Conservation (phyloP, 1,140 invertebrate species). For the Diachasmimorpha longicaudata region DNA sequence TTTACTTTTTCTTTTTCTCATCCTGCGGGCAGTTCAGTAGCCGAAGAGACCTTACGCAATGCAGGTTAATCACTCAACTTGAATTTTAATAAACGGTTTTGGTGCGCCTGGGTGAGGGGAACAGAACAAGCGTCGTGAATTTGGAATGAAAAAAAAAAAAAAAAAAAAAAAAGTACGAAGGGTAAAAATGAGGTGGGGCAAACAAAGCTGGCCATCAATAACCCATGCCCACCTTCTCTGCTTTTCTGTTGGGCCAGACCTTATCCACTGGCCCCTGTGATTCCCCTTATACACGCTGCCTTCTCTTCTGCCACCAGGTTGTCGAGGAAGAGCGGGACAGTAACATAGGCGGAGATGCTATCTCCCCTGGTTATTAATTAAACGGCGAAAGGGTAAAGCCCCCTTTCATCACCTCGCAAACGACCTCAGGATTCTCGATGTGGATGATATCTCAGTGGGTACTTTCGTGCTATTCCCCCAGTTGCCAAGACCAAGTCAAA, state of each 20-base stretch:
- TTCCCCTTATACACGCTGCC: not conserved
- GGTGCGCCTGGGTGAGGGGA: constrained; percentile 8
- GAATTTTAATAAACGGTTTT: constrained; percentile 61
- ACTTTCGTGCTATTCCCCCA: not conserved
- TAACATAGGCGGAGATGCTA: constrained; percentile 60
- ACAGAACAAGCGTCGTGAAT: not conserved
- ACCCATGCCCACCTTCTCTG: constrained; percentile 16
- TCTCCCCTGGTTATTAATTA: constrained; percentile 62
- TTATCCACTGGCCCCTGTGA: not conserved
- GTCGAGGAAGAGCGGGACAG: constrained; percentile 43
- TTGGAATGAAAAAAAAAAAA: too few species aligned
- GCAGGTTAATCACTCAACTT: constrained; percentile 56
- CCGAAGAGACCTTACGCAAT: not conserved
- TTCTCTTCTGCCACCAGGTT: constrained; percentile 48
- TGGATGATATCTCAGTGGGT: constrained; percentile 27
- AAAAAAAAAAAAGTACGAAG: not conserved
- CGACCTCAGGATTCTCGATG: constrained; percentile 40
- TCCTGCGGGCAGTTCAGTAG: not conserved
- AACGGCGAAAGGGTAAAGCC: constrained; percentile 58
- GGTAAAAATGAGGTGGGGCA: constrained; percentile 33
- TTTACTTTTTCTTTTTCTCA: not conserved
- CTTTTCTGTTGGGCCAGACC: not conserved
- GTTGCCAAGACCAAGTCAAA: too few species aligned
- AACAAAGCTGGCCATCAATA: constrained; percentile 53
- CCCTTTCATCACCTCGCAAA: constrained; percentile 59